Evolutionary conservation across 2,888 invertebrate species (phyloP), one percentile per base, ranked within the genome.

Genomic region (Polietes domitor): DNA sequence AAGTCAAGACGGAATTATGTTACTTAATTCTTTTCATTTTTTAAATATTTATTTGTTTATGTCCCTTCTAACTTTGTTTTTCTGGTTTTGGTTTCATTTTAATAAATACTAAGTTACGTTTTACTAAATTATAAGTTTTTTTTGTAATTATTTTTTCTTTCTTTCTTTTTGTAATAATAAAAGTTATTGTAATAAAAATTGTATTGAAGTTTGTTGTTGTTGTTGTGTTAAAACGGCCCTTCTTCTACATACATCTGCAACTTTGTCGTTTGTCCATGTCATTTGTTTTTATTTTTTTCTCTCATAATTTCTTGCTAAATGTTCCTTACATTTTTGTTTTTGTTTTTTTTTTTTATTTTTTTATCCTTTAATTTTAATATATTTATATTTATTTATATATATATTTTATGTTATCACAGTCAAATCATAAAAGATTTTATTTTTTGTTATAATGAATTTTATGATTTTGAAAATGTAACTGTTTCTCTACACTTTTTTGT

Each of bases 401-500:
- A 87, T 88, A 89, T 88, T 89, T 87, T 90, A 90, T 90, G 89
- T 91, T 91, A 91, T 92, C 91, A 91, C 91, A 91, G 91, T 91
- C 91, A 92, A 92, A 91, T 92, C 91, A 91, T 91, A 91, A 91
- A 90, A 90, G 91, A 91, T 91, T 91, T 85, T 70, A 79, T 85
- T 71, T 82, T 75, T 71, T 47, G 77, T 80, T 76, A 68, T 77
- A 80, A 86, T 86, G 86, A 82, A 80, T 75, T 82, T 81, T 82
- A 76, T 83, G 78, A 81, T 84, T 77, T 83, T 77, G 41, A 86
- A 86, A 83, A 80, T 85, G 86, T 63, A 77, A 80, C 73, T 80
- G 63, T 50, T 65, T 68, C 12, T 65, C 79, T 80, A 81, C 79
- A 71, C 65, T 70, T n/a, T 58, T 24, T 70, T 71, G 53, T 80